Evolutionary conservation across 2,888 invertebrate species (phyloP).

Genomic region (Pachycephus smyrnensis): DNA sequence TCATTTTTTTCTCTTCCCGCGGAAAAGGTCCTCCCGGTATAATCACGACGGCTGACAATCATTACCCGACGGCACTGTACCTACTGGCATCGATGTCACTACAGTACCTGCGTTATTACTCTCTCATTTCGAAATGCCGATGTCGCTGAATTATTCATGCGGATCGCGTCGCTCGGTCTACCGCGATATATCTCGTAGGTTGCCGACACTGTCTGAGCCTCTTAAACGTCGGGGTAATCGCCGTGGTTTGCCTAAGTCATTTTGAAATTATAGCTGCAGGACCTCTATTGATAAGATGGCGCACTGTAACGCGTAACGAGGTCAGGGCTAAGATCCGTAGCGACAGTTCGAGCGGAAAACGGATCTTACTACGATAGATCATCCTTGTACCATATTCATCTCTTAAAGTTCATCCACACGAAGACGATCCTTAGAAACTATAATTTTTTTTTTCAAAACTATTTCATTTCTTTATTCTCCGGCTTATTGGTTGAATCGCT

Average conservation of each 20-base stretch:
- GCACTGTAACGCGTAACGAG: constrained; percentile 14
- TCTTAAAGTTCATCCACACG: not conserved
- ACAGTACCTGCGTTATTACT: not conserved
- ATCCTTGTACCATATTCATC: not conserved
- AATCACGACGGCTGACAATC: not conserved
- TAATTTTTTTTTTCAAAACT: not conserved
- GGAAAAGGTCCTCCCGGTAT: not conserved
- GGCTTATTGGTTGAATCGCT: not conserved
- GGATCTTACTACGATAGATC: not conserved
- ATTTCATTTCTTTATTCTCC: not conserved
- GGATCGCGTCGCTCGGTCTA: constrained; percentile 41
- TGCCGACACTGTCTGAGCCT: constrained; percentile 29
- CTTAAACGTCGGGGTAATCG: constrained; percentile 29
- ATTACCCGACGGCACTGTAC: not conserved
- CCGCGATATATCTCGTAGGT: constrained; percentile 35
- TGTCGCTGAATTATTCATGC: constrained; percentile 49
- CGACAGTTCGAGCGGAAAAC: not conserved
- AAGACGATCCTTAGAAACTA: not conserved
- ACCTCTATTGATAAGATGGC: not conserved
- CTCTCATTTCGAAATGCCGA: constrained; percentile 35
- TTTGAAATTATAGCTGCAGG: not conserved
- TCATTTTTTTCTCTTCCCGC: not conserved
- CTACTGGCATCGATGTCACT: not conserved
- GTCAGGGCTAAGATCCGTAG: constrained; percentile 24
- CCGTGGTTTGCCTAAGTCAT: constrained; percentile 28